Evolutionary conservation across 2,888 invertebrate species (phyloP).

Genomic region (Julus scandinavius): DNA sequence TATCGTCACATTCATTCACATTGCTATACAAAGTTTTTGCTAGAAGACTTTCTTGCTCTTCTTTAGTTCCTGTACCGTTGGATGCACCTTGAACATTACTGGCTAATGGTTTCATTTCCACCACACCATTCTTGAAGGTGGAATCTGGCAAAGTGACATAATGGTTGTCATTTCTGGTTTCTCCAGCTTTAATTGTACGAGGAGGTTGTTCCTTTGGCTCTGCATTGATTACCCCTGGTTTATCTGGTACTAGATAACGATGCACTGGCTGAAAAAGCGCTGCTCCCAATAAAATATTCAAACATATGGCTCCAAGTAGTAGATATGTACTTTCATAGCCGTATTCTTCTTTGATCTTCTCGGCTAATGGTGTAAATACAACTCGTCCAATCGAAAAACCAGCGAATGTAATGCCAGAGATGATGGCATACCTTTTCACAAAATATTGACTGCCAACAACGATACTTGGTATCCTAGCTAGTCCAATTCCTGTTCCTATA

Average conservation of each 20-base stretch:
- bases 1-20: neutral
- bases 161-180: conserved; percentile 1
- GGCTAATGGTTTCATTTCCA: neutral
- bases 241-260: conserved; percentile 47
- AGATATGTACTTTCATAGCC: conserved; percentile 47
- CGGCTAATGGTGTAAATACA: conserved; percentile 58
- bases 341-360: conserved; percentile 60
- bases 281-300: conserved; percentile 52
- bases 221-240: neutral
- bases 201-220: neutral
- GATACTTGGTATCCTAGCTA: conserved; percentile 40
- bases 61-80: neutral
- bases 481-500: conserved; percentile 49
- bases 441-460: conserved; percentile 55
- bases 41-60: neutral
- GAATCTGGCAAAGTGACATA: neutral
- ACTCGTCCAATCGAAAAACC: conserved; percentile 53
- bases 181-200: neutral
- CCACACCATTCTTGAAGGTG: neutral
- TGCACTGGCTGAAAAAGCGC: conserved; percentile 54
- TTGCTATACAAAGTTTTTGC: neutral
- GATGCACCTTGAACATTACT: neutral
- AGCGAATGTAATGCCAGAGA: conserved; percentile 50
- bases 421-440: neutral
- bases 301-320: conserved; percentile 49